Conservation (phyloP, 2,113 vertebrate genomes). For the Oncorhynchus gorbuscha region DNA sequence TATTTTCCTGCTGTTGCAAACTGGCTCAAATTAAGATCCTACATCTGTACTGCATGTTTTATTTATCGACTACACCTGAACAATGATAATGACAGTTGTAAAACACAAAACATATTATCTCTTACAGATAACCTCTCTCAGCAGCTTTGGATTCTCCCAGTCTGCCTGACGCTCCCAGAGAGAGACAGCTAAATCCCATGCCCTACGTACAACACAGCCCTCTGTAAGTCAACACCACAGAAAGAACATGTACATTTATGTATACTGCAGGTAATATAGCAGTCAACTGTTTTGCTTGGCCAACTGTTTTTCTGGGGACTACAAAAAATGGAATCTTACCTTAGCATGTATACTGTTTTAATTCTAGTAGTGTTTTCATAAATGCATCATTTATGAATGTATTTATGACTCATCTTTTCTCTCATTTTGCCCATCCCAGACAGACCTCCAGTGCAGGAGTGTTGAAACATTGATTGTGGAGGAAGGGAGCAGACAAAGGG, state of each 20-base stretch:
- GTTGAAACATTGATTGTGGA: constrained; percentile 19
- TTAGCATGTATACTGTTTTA: background rate
- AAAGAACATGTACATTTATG: background rate
- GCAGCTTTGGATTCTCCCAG: constrained; percentile 17
- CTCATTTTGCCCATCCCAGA: constrained; percentile 25
- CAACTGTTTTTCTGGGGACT: no score
- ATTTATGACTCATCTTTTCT: background rate
- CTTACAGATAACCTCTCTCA: constrained; percentile 43
- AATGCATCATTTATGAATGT: background rate
- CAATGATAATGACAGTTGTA: background rate
- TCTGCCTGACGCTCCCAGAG: background rate
- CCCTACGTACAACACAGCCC: constrained; percentile 1
- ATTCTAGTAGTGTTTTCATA: background rate
- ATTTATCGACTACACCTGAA: no score
- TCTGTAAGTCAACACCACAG: constrained; percentile 36
- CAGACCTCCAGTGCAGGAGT: constrained; percentile 36
- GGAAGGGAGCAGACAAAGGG: constrained; percentile 11
- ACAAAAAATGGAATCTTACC: background rate
- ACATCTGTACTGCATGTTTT: background rate
- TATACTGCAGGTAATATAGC: no score
- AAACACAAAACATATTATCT: background rate
- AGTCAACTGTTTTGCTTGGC: no score
- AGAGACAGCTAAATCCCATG: background rate
- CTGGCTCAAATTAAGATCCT: no score
- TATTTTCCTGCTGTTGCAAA: no score